Percentiles rank a stretch among this genome's conserved stretches.
These are phyloP conservation scores for Lasius platythorax DNA, from an alignment of 2,888 invertebrate species.

Conservation along the genomic window DNA sequence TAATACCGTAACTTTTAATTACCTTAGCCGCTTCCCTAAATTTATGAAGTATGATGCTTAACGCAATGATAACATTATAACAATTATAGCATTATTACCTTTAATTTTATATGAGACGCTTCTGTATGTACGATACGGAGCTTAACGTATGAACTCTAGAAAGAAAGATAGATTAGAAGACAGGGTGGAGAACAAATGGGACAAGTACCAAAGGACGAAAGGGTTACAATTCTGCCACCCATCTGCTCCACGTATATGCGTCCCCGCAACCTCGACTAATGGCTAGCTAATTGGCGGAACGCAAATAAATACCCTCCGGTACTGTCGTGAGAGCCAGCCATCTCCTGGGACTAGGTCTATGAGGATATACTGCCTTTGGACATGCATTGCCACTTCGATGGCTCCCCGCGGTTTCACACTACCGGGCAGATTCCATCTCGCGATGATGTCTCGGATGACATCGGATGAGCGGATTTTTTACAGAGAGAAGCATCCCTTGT, in stretches of 20 bases:
- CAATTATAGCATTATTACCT: background rate
- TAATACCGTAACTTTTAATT: slow-evolving; percentile 8
- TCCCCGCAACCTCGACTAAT: slow-evolving; percentile 81
- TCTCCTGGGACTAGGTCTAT: slow-evolving; percentile 80
- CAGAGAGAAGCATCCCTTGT: background rate
- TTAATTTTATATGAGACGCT: background rate
- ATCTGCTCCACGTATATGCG: slow-evolving; percentile 31
- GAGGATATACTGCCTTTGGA: slow-evolving; percentile 84
- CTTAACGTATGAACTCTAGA: background rate
- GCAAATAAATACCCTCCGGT: slow-evolving; percentile 85
- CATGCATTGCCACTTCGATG: slow-evolving; percentile 83
- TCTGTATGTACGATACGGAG: background rate
- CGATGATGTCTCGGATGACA: slow-evolving; percentile 19
- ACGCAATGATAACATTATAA: background rate
- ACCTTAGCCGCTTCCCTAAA: background rate
- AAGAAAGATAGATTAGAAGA: slow-evolving; percentile 35
- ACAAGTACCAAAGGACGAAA: slow-evolving; percentile 23
- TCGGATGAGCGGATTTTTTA: slow-evolving; percentile 10
- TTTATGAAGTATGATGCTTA: background rate
- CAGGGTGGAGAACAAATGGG: slow-evolving; percentile 17
- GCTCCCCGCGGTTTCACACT: slow-evolving; percentile 44
- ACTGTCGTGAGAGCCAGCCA: slow-evolving; percentile 74
- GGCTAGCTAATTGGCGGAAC: slow-evolving; percentile 84
- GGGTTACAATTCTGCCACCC: slow-evolving; percentile 1
- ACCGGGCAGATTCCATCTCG: slow-evolving; percentile 11